Percentiles rank a stretch among this genome's conserved stretches.
These are phyloP conservation scores for Halichoeres trimaculatus DNA, from an alignment of 2,113 vertebrate species.

Conservation along the genomic window DNA sequence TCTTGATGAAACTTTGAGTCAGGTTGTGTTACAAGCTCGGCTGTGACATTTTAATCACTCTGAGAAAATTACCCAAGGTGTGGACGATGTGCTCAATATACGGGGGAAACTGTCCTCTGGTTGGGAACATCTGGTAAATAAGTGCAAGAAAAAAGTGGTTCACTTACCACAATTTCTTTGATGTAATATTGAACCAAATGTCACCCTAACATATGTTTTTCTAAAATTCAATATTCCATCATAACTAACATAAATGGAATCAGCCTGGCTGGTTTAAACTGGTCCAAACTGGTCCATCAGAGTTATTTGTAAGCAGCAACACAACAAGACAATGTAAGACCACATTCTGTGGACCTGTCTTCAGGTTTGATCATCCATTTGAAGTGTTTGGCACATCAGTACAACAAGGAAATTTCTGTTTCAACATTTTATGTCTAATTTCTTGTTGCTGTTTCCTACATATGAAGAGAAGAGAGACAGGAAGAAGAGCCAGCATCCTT, in stretches of 20 bases:
- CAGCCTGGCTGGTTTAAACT: background rate
- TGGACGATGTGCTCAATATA: conserved; percentile 53
- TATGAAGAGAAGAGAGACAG: too few species aligned
- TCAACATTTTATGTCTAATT: too few species aligned
- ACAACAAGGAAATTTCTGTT: too few species aligned
- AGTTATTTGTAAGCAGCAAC: background rate
- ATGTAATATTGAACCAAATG: background rate
- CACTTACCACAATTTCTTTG: background rate
- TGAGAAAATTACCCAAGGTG: conserved; percentile 59
- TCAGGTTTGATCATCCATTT: too few species aligned
- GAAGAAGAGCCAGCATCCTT: too few species aligned
- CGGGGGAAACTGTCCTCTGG: too few species aligned
- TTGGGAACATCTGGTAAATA: background rate
- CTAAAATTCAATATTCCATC: background rate
- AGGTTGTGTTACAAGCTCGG: conserved; percentile 61
- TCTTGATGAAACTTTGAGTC: conserved; percentile 69
- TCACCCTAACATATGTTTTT: background rate
- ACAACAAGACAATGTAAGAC: too few species aligned
- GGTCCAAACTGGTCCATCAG: background rate
- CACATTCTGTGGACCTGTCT: too few species aligned
- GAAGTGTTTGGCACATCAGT: too few species aligned
- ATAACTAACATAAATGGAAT: background rate
- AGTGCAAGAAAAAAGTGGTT: background rate
- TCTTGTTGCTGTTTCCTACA: too few species aligned
- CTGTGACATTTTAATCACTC: conserved; percentile 78